Base-by-base conservation (phyloP, 1,140 invertebrate species). In the Lethrus apterus region DNA sequence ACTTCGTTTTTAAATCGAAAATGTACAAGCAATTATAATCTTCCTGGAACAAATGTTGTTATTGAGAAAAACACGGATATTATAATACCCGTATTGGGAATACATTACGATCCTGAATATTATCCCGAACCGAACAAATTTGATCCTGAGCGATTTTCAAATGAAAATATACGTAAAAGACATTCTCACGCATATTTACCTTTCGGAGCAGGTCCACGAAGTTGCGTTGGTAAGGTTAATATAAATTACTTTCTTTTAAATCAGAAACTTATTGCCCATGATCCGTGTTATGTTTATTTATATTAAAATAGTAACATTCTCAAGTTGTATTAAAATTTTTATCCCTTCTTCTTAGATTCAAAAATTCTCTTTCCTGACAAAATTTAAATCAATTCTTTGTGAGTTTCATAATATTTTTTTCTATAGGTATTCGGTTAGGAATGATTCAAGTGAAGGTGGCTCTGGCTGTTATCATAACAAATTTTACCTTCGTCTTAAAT, bases 71-170 rank as follows among this genome's bases (percentile, higher is more conserved):
- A 64, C 7, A 60, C 58, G 8, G 51, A 55, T 4, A 58, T 74
- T 2, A 42, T 41, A 4, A 47, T 47, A 2, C 36, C 46, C n/a
- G 46, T 46, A 1, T 40, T 18, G 32, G 61, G 57, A 8, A 35
- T 63, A 30, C 62, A 64, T n/a, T 17, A 38, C 15, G 67, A 77
- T 47, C 54, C 63, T 4, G 47, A 69, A 13, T 59, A 63, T 30
- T 81, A 67, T 52, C 67, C 74, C 13, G 64, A 80, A 41, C 76
- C 79, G 2, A 67, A 76, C 14, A 57, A 56, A n/a, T 81, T 76
- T 58, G 63, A 78, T 56, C 78, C 78, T 0, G 74, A 80, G 30
- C 57, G 77, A 42, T 81, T 80, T 57, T 52, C 66, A 31, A 65
- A 69, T 5, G 21, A 44, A n/a, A 49, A 51, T 23, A 49, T 44